Percentiles rank a stretch among this genome's conserved stretches.
phyloP scores from a whole-genome alignment of 2,113 vertebrate genomes.

The Empidonax alnorum region DNA sequence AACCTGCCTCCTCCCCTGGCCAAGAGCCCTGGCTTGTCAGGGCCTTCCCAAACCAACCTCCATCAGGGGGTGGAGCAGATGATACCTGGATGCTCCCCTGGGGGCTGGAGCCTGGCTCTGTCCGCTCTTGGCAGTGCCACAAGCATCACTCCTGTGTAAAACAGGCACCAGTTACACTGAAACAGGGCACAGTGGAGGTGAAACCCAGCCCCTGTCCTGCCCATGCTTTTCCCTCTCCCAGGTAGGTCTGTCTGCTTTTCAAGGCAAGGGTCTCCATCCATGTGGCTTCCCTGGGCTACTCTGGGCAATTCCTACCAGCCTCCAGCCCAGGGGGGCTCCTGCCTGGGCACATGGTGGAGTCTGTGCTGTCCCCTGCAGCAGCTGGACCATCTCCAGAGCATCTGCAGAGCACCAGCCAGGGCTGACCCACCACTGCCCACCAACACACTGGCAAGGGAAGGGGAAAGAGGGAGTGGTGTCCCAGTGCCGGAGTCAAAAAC shows the following conservation, averaged over 20 bases:
- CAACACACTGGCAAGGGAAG: neutral
- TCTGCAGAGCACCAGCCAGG: neutral
- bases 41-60: neutral
- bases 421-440: neutral
- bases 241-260: neutral
- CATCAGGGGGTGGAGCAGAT: neutral
- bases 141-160: neutral
- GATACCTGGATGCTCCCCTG: neutral
- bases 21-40: accelerated
- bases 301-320: neutral
- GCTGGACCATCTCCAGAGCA: neutral
- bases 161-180: neutral
- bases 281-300: neutral
- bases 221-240: neutral
- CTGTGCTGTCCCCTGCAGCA: neutral
- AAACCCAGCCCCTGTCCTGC: neutral
- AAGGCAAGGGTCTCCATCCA: neutral
- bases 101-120: too few species aligned
- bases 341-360: neutral
- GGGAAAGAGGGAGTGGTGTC: neutral
- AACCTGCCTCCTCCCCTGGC: neutral
- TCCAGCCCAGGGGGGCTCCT: neutral
- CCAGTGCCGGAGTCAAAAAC: neutral
- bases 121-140: neutral
- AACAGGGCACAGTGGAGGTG: neutral